Evolutionary conservation across 2,888 invertebrate genomes (phyloP).

Genomic region (Orthosia cruda): DNA sequence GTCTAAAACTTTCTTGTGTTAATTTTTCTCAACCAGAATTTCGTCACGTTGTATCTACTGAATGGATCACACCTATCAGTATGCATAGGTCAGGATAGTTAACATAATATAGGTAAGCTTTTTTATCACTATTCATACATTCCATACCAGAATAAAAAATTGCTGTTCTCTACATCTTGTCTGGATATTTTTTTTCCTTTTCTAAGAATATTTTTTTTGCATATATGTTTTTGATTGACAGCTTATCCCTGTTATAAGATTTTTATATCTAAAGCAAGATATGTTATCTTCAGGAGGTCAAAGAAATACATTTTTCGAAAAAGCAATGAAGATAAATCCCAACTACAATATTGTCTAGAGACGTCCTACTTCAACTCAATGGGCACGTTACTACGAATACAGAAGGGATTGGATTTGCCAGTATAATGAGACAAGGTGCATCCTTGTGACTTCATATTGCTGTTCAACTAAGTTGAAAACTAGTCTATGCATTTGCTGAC

Average conservation of each 20-base stretch:
- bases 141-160: no score
- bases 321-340: not conserved
- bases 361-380: no score
- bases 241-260: no score
- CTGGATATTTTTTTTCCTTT: no score
- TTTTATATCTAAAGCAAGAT: no score
- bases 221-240: no score
- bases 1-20: not conserved
- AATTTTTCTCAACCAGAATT: not conserved
- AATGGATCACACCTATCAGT: not conserved
- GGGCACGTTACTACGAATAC: not conserved
- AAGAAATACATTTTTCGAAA: no score
- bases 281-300: no score
- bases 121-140: no score
- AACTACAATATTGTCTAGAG: constrained; percentile 14
- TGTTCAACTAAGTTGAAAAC: constrained; percentile 21
- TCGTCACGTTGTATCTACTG: not conserved
- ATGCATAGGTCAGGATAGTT: not conserved
- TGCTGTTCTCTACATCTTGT: no score
- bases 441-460: constrained; percentile 36
- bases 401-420: constrained; percentile 22
- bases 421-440: constrained; percentile 19
- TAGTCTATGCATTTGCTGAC: not conserved
- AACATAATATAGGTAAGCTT: not conserved
- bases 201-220: no score